Base-by-base conservation (phyloP, 2,797 vertebrate genomes). In the Halcyon badia region DNA sequence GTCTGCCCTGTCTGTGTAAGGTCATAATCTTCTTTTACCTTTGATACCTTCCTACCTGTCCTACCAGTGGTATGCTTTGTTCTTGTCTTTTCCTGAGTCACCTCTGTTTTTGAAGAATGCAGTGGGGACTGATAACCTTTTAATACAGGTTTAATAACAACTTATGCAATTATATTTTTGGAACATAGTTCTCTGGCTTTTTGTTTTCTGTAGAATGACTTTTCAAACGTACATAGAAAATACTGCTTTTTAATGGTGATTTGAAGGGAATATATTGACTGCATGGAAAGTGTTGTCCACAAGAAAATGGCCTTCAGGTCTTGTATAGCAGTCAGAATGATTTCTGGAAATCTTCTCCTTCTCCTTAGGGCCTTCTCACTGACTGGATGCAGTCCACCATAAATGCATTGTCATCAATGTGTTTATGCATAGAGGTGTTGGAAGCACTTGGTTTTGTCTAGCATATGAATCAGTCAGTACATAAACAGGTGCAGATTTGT, bases 401-500 rank as follows among this genome's bases (percentile, higher is more conserved):
- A 87, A 89, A 70, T 56, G 6, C 39, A 25, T 89, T 71, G 39
- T 77, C 68, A 26, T 75, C 52, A 37, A 31, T 54, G 14, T 80
- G n/a, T 39, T 91, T 94, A 83, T 85, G 72, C 28, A n/a, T 46
- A 80, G 33, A 2, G 0, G 17, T 83, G 61, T 78, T 80, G 44
- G 41, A 89, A 85, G 33, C 41, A 54, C 37, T 87, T 49, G n/a
- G 6, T 12, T 84, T 83, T 84, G 77, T 85, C 66, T 69, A 56
- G 48, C 16, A 30, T 41, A 18, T 81, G 54, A 94, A 37, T 71
- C 78, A 71, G 64, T 89, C 92, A 92, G 82, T 61, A 73, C 20
- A 46, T 68, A 89, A 80, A 83, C 75, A 94, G 44, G 41, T 94
- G 49, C n/a, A 78, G 60, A 92, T 94, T 95, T 91, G 94, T 72